A percentile compares a stretch with the other conserved stretches of the same genome.
These are phyloP conservation scores for Perca schrenkii DNA, from an alignment of 2,113 vertebrate species.

Conservation along the genomic window DNA sequence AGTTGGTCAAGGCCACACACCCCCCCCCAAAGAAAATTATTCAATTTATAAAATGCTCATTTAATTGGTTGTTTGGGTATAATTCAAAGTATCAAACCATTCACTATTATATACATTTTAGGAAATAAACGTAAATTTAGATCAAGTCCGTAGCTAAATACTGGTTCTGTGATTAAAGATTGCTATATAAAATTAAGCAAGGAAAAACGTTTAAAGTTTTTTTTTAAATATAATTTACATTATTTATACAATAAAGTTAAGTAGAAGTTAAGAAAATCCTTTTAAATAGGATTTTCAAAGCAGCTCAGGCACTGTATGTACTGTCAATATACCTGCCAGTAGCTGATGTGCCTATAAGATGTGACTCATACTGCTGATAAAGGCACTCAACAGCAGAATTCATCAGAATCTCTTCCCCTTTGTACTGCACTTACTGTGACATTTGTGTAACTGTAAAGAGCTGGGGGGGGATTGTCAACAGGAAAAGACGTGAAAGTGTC, in stretches of 20 bases:
- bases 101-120: neutral
- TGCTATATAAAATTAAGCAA: neutral
- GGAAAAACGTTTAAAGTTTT: too few species aligned
- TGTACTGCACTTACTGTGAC: neutral
- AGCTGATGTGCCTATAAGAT: conserved; percentile 25
- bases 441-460: conserved; percentile 43
- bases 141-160: neutral
- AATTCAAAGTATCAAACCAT: neutral
- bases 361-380: conserved; percentile 41
- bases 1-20: too few species aligned
- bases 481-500: conserved; percentile 52
- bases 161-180: neutral
- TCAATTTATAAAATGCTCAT: neutral
- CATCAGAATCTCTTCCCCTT: conserved; percentile 19
- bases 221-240: neutral
- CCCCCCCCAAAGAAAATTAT: neutral
- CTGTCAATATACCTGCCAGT: neutral
- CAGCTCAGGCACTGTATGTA: neutral
- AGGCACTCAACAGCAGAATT: conserved; percentile 27
- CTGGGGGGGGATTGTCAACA: conserved; percentile 43
- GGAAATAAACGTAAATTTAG: neutral
- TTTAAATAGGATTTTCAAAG: neutral
- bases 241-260: neutral
- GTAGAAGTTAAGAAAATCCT: neutral
- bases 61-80: neutral